A percentile compares a stretch with the other conserved stretches of the same genome.
Evolutionary conservation across 1,140 invertebrate species (phyloP).

Genomic region (Bombus cullumanus): DNA sequence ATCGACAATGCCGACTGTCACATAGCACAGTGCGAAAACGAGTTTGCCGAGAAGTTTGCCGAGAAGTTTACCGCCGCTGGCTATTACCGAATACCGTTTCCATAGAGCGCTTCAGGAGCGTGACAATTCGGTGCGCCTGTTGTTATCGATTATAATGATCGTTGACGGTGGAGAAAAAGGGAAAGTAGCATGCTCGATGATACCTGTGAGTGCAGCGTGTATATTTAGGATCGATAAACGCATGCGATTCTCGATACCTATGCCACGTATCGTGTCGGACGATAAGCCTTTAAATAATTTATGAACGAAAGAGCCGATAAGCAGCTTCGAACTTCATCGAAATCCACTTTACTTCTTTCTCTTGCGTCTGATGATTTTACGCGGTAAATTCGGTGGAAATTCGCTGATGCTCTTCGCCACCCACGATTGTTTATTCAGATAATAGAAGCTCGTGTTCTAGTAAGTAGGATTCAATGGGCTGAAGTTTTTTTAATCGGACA

Average conservation of each 20-base stretch:
- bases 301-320: neutral
- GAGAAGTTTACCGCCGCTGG: neutral
- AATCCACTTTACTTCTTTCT: neutral
- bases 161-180: neutral
- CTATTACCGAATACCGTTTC: neutral
- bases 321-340: neutral
- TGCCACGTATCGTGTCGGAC: neutral
- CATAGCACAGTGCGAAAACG: neutral
- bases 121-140: neutral
- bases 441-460: neutral
- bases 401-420: no score
- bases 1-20: neutral
- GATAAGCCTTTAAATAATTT: slow-evolving; percentile 7
- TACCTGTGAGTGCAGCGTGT: slow-evolving; percentile 25
- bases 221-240: slow-evolving; percentile 17
- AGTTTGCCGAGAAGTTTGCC: neutral
- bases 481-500: neutral
- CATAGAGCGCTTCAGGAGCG: neutral
- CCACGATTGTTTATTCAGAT: neutral
- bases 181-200: slow-evolving; percentile 32
- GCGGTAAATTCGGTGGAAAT: neutral
- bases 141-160: slow-evolving; percentile 19
- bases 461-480: no score
- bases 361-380: neutral
- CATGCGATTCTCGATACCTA: neutral